Evolutionary conservation across 2,797 vertebrate genomes (phyloP), one percentile per base, ranked within the genome.

Genomic region (Danio aesculapii): DNA sequence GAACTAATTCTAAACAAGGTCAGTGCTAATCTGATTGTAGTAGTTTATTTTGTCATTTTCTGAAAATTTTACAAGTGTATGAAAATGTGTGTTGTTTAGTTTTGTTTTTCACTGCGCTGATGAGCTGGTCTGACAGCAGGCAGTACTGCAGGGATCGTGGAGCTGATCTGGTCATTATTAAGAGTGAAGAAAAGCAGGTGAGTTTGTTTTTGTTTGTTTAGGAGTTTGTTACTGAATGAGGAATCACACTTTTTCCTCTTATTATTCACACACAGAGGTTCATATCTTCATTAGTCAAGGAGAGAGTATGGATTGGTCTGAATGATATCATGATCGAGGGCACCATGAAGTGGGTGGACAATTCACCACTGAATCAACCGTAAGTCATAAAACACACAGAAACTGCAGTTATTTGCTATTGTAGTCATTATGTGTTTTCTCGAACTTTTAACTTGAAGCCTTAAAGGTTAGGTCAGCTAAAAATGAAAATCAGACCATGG

Each of bases 81-180:
- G 47, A 8, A 8, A n/a, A n/a, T n/a, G n/a, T 49, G 11, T 49
- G n/a, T n/a, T 17, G 41, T 66, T 6, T 11, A 41, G 59, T 0
- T 39, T 30, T 2, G 12, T 16, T 53, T 1, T 52, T 21, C 47
- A 6, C 0, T 1, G 49, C 53, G 49, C 0, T 0, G 8, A 30
- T 30, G 30, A 70, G 0, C 67, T 70, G 67, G 67, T 6, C 8
- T 53, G 21, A 39, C 0, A 70, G 67, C 67, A 50, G 67, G 2
- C 14, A n/a, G 14, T 53, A 1, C 67, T 70, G 67, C 19, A 70
- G 14, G 8, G 67, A 53, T 70, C 19, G 0, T 6, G 67, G 49
- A 6, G 46, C 12, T 50, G 66, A 68, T 68, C 66, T 68, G 66
- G 1, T 68, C 66, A 68, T 68, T 1, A 68, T 68, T 17, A 9